Conservation (phyloP, 2,888 invertebrate genomes). For the Prostheceraeus crozeri region DNA sequence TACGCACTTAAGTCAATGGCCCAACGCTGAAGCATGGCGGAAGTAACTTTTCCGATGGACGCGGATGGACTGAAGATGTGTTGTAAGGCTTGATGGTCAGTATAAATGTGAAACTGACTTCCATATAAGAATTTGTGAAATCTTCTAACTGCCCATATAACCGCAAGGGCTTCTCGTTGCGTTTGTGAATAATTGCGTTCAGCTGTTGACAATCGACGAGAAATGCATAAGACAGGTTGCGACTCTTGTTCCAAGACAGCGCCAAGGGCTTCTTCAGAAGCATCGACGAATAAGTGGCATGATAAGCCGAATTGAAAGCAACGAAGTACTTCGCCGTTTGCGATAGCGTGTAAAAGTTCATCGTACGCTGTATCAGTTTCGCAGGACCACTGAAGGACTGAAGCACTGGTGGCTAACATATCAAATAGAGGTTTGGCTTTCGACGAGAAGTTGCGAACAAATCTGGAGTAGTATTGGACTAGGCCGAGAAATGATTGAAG, state of each 20-base stretch:
- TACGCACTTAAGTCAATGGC: neutral
- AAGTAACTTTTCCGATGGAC: neutral
- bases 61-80: neutral
- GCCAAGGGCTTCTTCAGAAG: conserved; percentile 4
- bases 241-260: conserved; percentile 6
- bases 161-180: neutral
- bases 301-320: neutral
- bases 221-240: neutral
- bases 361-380: no score
- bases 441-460: neutral
- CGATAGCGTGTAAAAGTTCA: no score
- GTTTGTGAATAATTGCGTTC: conserved; percentile 3
- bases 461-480: neutral
- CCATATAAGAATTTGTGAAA: conserved; percentile 2
- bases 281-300: neutral
- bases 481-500: neutral
- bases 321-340: no score
- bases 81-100: neutral
- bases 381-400: no score
- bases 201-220: neutral
- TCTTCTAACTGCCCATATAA: neutral
- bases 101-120: neutral
- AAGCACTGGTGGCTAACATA: neutral
- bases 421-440: neutral
- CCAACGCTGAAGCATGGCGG: neutral